These are phyloP conservation scores for Oligia strigilis DNA, from an alignment of 2,888 invertebrate species.

Conservation along the genomic window DNA sequence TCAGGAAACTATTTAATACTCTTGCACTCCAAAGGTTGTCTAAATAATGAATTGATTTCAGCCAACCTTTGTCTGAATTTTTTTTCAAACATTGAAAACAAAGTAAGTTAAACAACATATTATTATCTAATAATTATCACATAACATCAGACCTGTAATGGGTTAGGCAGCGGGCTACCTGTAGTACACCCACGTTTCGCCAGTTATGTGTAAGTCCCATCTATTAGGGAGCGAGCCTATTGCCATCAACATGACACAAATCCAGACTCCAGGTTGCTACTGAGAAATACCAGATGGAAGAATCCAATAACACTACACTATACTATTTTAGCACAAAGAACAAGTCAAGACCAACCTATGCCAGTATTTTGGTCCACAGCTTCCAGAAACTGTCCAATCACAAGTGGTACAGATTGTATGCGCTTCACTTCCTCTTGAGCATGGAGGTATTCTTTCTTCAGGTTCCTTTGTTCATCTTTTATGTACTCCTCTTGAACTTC, in stretches of 20 bases:
- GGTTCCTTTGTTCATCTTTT: constrained; percentile 99
- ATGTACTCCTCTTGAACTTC: constrained; percentile 99
- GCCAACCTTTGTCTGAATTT: not conserved
- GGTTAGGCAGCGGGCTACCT: no score
- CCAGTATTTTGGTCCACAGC: constrained; percentile 99
- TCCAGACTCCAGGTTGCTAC: not conserved
- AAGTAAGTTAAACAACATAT: not conserved
- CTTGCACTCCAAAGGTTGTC: not conserved
- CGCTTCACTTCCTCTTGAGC: constrained; percentile 99
- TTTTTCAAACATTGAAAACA: not conserved
- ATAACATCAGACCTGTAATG: no score
- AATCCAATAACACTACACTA: not conserved
- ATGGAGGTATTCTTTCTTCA: constrained; percentile 99
- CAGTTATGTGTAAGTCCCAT: no score
- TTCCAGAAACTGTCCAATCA: constrained; percentile 99
- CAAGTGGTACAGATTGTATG: constrained; percentile 99
- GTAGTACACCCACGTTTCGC: no score
- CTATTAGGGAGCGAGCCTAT: no score
- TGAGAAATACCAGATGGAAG: not conserved
- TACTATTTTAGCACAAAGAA: not conserved
- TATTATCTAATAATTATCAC: no score
- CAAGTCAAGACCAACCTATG: constrained; percentile 89
- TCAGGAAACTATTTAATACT: not conserved
- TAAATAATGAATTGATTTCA: not conserved
- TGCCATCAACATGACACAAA: not conserved